These are phyloP conservation scores for Pseudois nayaur DNA, from an alignment of 2,113 vertebrate genomes.

Conservation along the genomic window DNA sequence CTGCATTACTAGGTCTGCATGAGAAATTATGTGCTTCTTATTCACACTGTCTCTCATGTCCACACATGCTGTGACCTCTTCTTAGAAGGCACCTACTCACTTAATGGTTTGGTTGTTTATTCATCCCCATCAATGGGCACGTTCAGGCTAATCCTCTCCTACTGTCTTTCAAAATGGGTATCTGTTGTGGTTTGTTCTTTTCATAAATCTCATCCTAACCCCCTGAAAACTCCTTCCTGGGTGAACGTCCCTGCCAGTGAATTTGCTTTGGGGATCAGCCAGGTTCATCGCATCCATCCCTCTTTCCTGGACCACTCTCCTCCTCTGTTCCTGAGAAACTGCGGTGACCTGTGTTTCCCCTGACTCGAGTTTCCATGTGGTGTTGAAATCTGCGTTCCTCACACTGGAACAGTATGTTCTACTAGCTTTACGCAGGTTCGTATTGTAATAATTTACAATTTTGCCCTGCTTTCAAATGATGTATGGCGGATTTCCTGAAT, in stretches of 20 bases:
- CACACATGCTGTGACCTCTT: neutral
- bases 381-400: slow-evolving; percentile 37
- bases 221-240: neutral
- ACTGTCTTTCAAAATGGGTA: neutral
- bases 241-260: neutral
- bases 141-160: neutral
- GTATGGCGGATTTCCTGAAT: slow-evolving; percentile 66
- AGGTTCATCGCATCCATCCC: neutral
- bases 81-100: neutral
- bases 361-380: neutral
- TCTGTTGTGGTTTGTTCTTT: neutral
- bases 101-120: neutral
- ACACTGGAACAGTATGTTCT: slow-evolving; percentile 19
- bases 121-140: neutral
- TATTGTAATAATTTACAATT: slow-evolving; percentile 69
- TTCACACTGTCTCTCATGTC: neutral
- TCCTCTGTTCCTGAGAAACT: neutral
- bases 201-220: neutral
- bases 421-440: slow-evolving; percentile 33
- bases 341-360: neutral
- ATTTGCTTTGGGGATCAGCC: neutral
- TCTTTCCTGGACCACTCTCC: neutral
- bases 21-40: neutral
- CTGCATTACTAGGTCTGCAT: neutral
- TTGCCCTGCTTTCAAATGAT: slow-evolving; percentile 63